Percentiles rank a stretch among this genome's conserved stretches.
Evolutionary conservation across 2,113 vertebrate species (phyloP).

Genomic region (Collichthys lucidus): DNA sequence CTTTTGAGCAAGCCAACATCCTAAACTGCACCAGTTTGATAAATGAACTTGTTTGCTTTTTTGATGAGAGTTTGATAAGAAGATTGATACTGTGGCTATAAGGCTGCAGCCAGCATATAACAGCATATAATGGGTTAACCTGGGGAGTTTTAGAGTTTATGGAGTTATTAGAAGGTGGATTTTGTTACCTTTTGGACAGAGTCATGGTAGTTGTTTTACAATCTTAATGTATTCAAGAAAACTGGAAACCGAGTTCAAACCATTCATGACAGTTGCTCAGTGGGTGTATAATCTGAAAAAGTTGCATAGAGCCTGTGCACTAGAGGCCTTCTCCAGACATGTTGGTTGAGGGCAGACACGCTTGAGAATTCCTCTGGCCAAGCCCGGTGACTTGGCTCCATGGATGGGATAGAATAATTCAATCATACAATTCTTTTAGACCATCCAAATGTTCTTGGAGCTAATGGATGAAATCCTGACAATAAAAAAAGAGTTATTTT

Average conservation of each 20-base stretch:
- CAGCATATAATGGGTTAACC: neutral
- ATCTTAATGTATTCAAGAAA: neutral
- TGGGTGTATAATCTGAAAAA: neutral
- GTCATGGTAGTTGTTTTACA: neutral
- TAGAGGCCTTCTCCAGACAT: no score
- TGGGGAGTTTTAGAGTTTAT: neutral
- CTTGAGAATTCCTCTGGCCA: no score
- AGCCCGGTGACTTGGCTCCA: no score
- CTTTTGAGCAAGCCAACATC: neutral
- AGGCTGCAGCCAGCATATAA: neutral
- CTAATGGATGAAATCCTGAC: neutral
- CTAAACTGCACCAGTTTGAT: neutral
- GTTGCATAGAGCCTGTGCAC: no score
- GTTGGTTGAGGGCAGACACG: no score
- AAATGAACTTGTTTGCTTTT: neutral
- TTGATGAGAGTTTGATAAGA: neutral
- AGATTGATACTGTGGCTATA: neutral
- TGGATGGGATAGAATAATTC: neutral
- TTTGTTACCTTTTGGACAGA: neutral
- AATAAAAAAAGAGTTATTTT: neutral
- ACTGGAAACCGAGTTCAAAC: no score
- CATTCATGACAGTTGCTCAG: neutral
- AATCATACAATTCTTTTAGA: neutral
- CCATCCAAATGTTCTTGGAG: neutral
- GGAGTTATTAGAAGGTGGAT: neutral